Evolutionary conservation across 1,140 invertebrate species (phyloP), one percentile per base, ranked within the genome.

Genomic region (Panulirus ornatus): DNA sequence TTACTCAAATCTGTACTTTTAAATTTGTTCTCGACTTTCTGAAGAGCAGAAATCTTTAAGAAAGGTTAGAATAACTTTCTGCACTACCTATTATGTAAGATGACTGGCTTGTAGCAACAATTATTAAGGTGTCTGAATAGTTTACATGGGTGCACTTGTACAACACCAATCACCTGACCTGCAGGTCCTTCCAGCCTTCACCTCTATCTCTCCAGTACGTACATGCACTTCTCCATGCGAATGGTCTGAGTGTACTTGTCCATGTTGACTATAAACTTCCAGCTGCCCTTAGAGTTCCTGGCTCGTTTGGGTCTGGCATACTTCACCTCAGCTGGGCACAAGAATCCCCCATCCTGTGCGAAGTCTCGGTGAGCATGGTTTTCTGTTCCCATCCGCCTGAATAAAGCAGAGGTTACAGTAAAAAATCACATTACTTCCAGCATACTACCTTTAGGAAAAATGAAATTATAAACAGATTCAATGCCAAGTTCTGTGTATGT

Each of bases 181-280:
- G n/a, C n/a, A n/a, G n/a, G n/a, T n/a, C n/a, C n/a, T n/a, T n/a
- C n/a, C n/a, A n/a, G n/a, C n/a, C n/a, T n/a, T n/a, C n/a, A n/a
- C n/a, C n/a, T n/a, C n/a, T n/a, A n/a, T n/a, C n/a, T n/a, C n/a
- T n/a, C n/a, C n/a, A 8, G 27, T 70, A 93, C 93, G 93, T 93
- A 97, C 97, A 96, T 95, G 94, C 97, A 98, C 93, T 97, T 97
- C 93, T 98, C 97, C 91, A 98, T 94, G 22, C 97, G 93, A 30
- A 98, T 93, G 0, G 97, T 98, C 93, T 98, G 97, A 0, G 97
- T 97, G 92, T 97, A 97, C 85, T 97, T 96, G 0, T 96, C 97
- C 0, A 97, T 97, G 92, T 98, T 98, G 66, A 98, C 97, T 90
- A 98, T 97, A 92, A 96, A 97, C 92, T 97, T 97, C 97, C 97